These are phyloP conservation scores for Callyntrura guangdongensis DNA, from an alignment of 2,888 invertebrate species.

Conservation along the genomic window DNA sequence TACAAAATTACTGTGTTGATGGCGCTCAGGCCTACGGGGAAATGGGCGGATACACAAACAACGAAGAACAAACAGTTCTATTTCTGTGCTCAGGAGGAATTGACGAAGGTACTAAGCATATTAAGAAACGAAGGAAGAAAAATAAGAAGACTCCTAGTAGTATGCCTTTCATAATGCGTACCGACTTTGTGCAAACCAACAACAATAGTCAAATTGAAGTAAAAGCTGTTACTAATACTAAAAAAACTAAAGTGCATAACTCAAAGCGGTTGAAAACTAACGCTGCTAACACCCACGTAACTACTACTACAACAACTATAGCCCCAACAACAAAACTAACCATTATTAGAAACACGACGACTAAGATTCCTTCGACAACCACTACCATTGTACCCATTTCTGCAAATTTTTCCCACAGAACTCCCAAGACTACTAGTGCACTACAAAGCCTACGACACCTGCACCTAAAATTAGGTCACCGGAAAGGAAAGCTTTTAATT, in stretches of 20 bases:
- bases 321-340: constrained; percentile 2
- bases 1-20: constrained; percentile 77
- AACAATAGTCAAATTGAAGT: background rate
- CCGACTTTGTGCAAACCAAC: constrained; percentile 15
- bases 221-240: background rate
- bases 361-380: background rate
- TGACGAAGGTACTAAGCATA: constrained; percentile 74
- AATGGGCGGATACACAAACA: constrained; percentile 51
- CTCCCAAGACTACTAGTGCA: constrained; percentile 41
- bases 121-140: constrained; percentile 46
- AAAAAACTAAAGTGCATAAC: background rate
- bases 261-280: background rate
- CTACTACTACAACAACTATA: constrained; percentile 15
- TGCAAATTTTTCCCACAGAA: background rate
- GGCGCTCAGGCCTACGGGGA: constrained; percentile 79
- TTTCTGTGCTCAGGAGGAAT: constrained; percentile 79
- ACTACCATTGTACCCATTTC: constrained; percentile 49
- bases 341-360: background rate
- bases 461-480: background rate
- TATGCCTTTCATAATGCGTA: constrained; percentile 43
- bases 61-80: constrained; percentile 72
- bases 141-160: constrained; percentile 5
- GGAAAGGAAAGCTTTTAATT: constrained; percentile 62
- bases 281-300: background rate
- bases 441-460: constrained; percentile 16